Evolutionary conservation across 2,797 vertebrate genomes (phyloP).

Genomic region (Parauchenoglanis punctatus): DNA sequence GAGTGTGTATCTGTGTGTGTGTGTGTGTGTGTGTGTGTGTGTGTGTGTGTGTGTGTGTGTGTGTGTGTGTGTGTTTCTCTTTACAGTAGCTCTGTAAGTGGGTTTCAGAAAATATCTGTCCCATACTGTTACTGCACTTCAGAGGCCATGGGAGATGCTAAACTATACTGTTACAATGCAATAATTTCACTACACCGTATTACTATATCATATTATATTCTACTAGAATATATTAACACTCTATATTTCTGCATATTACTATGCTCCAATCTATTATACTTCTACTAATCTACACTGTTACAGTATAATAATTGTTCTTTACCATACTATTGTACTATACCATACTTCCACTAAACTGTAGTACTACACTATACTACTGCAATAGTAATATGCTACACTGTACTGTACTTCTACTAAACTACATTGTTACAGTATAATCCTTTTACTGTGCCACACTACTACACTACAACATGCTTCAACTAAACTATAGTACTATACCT

Average conservation of each 20-base stretch:
- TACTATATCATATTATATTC: background rate
- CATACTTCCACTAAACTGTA: too few species aligned
- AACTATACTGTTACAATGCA: background rate
- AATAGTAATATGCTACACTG: too few species aligned
- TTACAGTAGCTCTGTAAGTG: background rate
- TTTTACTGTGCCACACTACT: background rate
- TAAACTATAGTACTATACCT: too few species aligned
- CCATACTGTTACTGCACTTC: background rate
- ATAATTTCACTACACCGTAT: background rate
- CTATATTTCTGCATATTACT: background rate
- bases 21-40: background rate
- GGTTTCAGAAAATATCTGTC: slow-evolving; percentile 3
- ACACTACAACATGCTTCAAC: background rate
- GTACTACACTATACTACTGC: too few species aligned
- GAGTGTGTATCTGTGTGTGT: background rate
- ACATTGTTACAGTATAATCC: background rate
- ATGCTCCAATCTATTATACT: background rate
- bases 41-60: background rate
- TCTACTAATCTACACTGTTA: background rate
- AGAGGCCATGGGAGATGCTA: background rate
- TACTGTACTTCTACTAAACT: too few species aligned
- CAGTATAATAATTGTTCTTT: too few species aligned
- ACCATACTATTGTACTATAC: too few species aligned
- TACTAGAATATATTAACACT: background rate
- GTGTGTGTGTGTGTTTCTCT: background rate